These are phyloP conservation scores for Mactromeris polynyma DNA, from an alignment of 2,888 invertebrate species.

Conservation along the genomic window DNA sequence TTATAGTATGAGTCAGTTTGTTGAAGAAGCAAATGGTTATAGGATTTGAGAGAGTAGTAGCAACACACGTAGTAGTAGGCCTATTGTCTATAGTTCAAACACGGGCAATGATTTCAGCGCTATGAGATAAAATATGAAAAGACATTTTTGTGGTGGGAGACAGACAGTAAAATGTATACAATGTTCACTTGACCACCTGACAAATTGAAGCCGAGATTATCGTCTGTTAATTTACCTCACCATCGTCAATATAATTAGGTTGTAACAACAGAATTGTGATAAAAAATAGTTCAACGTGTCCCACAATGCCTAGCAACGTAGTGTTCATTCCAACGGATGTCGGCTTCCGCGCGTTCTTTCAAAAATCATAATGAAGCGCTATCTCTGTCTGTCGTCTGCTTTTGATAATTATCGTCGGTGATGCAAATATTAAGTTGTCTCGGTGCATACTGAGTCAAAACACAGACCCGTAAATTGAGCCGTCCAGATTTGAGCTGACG, in stretches of 20 bases:
- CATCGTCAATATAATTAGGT: constrained; percentile 29
- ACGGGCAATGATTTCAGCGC: not conserved
- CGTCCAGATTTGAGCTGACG: not conserved
- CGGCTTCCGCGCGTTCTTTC: constrained; percentile 11
- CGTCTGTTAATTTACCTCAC: constrained; percentile 32
- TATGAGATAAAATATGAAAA: not conserved
- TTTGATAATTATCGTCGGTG: not conserved
- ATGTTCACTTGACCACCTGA: constrained; percentile 50
- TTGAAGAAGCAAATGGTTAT: too few relatives aligned
- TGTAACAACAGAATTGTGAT: constrained; percentile 24
- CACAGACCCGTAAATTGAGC: not conserved
- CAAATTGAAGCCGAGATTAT: constrained; percentile 38
- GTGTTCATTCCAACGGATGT: constrained; percentile 31
- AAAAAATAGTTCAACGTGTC: constrained; percentile 23
- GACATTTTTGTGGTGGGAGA: constrained; percentile 32
- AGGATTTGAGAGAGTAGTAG: too few relatives aligned
- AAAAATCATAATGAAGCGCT: constrained; percentile 9
- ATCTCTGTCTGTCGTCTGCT: not conserved
- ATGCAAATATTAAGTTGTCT: constrained; percentile 8
- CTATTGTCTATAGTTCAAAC: not conserved
- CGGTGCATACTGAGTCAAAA: not conserved
- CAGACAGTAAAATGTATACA: constrained; percentile 34
- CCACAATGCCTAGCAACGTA: constrained; percentile 40
- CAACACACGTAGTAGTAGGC: too few relatives aligned
- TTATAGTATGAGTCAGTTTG: too few relatives aligned